Percentiles rank a stretch among this genome's conserved stretches.
Evolutionary conservation across 2,797 vertebrate species (phyloP).

Genomic region (Mormyrus proboscirostris): DNA sequence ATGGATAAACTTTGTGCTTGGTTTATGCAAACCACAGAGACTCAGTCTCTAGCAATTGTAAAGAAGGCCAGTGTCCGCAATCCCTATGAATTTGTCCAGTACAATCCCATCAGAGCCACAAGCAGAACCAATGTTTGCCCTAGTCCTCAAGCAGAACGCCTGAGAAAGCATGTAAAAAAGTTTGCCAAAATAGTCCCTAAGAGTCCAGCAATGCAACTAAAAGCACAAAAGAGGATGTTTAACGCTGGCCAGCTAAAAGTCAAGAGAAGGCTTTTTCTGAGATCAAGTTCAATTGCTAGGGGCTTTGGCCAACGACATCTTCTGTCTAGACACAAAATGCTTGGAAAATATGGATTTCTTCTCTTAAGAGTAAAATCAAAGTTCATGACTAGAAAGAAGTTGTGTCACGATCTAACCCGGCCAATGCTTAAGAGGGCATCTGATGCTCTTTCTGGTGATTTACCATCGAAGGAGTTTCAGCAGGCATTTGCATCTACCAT

Average conservation of each 20-base stretch:
- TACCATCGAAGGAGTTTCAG: conserved; percentile 9
- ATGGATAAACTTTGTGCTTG: conserved; percentile 84
- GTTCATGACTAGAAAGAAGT: conserved; percentile 50
- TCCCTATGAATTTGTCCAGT: conserved; percentile 76
- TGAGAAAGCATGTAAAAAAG: conserved; percentile 90
- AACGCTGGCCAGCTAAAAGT: conserved; percentile 54
- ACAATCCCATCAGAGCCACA: conserved; percentile 63
- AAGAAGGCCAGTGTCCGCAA: conserved; percentile 84
- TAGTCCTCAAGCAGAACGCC: conserved; percentile 73
- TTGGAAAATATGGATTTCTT: conserved; percentile 42
- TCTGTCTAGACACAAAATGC: conserved; percentile 29
- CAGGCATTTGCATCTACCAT: conserved; percentile 2
- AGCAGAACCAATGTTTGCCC: conserved; percentile 62
- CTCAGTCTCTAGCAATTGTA: conserved; percentile 83
- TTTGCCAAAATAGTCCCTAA: conserved; percentile 86
- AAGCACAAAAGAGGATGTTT: conserved; percentile 61
- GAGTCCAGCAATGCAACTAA: conserved; percentile 71
- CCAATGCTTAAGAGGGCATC: conserved; percentile 7
- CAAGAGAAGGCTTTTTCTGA: conserved; percentile 48
- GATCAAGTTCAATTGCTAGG: neutral
- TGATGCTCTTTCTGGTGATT: neutral
- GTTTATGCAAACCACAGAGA: conserved; percentile 99
- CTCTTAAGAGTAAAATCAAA: conserved; percentile 52
- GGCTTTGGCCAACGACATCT: conserved; percentile 18
- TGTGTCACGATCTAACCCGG: conserved; percentile 19